These are phyloP conservation scores for Tretioscincus oriximinensis DNA, from an alignment of 2,113 vertebrate genomes.

Conservation along the genomic window DNA sequence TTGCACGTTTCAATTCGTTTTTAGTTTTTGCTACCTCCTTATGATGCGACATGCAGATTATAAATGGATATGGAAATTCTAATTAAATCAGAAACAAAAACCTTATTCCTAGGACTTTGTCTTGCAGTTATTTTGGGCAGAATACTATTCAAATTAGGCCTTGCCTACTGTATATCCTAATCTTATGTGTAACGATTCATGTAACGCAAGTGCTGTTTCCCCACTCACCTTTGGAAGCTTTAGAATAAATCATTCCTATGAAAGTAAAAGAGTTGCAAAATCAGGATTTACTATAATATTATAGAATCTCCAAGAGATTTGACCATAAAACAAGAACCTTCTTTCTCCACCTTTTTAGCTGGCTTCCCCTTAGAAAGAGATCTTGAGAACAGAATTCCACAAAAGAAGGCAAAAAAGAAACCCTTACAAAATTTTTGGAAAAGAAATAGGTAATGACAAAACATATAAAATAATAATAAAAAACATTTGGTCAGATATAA, in stretches of 20 bases:
- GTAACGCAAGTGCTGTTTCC: background rate
- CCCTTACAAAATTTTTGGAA: too few relatives aligned
- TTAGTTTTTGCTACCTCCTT: background rate
- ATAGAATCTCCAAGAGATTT: background rate
- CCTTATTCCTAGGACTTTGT: background rate
- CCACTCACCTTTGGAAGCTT: background rate
- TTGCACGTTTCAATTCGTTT: too few relatives aligned
- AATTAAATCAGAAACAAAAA: background rate
- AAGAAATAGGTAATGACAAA: too few relatives aligned
- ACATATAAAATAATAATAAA: too few relatives aligned
- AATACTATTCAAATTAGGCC: background rate
- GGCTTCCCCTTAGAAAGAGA: too few relatives aligned
- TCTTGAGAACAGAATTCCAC: too few relatives aligned
- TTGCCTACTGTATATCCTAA: constrained; percentile 6
- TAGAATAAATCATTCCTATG: background rate
- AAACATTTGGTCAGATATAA: too few relatives aligned
- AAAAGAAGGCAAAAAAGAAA: too few relatives aligned
- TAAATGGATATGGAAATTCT: background rate
- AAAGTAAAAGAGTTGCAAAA: background rate
- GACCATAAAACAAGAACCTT: background rate
- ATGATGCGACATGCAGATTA: background rate
- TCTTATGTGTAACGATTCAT: background rate
- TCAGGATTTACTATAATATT: background rate
- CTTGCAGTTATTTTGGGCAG: background rate
- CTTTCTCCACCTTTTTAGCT: background rate